These are phyloP conservation scores for Myanophis thanlyinensis DNA, from an alignment of 2,113 vertebrate genomes.

Conservation along the genomic window DNA sequence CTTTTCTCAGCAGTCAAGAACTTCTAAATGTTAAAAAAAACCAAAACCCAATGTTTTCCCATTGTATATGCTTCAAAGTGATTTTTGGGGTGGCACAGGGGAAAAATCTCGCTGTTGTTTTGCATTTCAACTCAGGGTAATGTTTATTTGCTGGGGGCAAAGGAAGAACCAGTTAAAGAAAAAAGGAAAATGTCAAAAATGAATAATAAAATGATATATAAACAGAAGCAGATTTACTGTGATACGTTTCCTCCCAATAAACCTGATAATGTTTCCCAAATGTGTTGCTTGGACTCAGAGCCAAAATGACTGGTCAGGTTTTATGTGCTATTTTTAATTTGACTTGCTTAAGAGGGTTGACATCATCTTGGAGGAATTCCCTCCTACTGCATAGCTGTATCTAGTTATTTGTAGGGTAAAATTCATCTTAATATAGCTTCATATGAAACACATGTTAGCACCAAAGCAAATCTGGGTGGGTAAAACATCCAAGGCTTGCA, in stretches of 20 bases:
- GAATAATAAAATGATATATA: slow-evolving; percentile 78
- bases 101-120: slow-evolving; percentile 60
- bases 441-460: slow-evolving; percentile 83
- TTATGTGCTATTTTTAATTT: slow-evolving; percentile 78
- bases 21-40: slow-evolving; percentile 49
- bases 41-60: slow-evolving; percentile 43
- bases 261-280: slow-evolving; percentile 83
- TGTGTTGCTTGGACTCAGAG: slow-evolving; percentile 70
- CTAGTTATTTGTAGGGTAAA: slow-evolving; percentile 83
- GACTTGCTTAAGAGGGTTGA: slow-evolving; percentile 74
- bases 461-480: slow-evolving; percentile 64
- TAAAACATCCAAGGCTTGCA: slow-evolving; percentile 59
- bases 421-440: slow-evolving; percentile 83
- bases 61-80: slow-evolving; percentile 63
- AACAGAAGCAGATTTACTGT: slow-evolving; percentile 82
- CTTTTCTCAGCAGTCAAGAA: slow-evolving; percentile 58
- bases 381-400: slow-evolving; percentile 78
- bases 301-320: slow-evolving; percentile 65
- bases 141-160: slow-evolving; percentile 70
- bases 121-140: slow-evolving; percentile 71
- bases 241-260: slow-evolving; percentile 74
- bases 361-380: slow-evolving; percentile 77
- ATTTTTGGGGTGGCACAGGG: slow-evolving; percentile 57
- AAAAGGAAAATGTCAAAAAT: slow-evolving; percentile 79
- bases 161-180: slow-evolving; percentile 64